A percentile compares a stretch with the other conserved stretches of the same genome.
These are phyloP conservation scores for Allolobophora icterica DNA, from an alignment of 2,888 invertebrate genomes.

Conservation along the genomic window DNA sequence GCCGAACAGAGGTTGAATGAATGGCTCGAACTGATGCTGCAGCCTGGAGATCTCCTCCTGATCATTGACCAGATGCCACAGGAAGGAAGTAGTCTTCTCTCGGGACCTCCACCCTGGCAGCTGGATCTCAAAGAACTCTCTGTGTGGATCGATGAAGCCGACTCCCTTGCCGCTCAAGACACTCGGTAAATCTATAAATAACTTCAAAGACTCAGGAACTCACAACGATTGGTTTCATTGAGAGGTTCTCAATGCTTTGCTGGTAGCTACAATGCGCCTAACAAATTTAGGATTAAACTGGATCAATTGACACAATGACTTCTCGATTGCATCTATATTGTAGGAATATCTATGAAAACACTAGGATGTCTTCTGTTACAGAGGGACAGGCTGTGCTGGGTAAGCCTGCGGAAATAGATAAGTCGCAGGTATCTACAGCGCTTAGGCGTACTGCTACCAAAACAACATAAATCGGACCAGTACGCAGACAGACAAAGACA, in stretches of 20 bases:
- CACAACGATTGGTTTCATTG: slow-evolving; percentile 5
- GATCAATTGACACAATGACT: not conserved
- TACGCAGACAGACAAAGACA: too few species aligned
- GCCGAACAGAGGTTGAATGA: slow-evolving; percentile 51
- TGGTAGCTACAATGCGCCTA: not conserved
- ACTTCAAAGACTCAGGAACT: not conserved
- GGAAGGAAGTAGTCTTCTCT: slow-evolving; percentile 47
- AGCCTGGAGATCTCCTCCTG: slow-evolving; percentile 39
- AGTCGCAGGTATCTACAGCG: too few species aligned
- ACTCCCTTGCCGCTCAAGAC: slow-evolving; percentile 56
- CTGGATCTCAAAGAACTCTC: slow-evolving; percentile 48
- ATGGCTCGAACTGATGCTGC: slow-evolving; percentile 50
- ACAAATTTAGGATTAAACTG: not conserved
- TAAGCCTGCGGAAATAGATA: not conserved
- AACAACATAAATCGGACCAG: too few species aligned
- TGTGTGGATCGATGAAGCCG: slow-evolving; percentile 57
- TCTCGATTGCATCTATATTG: not conserved
- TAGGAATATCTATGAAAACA: not conserved
- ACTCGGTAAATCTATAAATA: slow-evolving; percentile 54
- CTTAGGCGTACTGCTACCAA: too few species aligned
- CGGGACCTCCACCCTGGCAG: slow-evolving; percentile 33
- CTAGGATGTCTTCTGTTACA: not conserved
- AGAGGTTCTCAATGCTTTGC: not conserved
- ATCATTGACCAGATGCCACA: slow-evolving; percentile 46
- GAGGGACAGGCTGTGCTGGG: not conserved